Conservation (phyloP, 2,888 invertebrate genomes). For the Eueremaeus valkanovi region DNA sequence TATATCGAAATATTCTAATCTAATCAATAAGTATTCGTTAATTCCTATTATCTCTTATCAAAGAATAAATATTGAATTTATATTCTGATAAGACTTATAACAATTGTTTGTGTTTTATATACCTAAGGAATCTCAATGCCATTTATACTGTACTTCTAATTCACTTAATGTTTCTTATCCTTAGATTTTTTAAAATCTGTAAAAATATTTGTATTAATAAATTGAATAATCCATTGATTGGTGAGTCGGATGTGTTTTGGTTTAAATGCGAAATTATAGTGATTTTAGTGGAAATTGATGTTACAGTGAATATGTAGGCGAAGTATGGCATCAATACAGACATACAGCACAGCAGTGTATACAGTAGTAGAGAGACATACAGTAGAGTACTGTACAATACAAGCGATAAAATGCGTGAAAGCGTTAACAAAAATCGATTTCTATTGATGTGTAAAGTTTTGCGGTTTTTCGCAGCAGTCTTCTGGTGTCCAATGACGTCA, state of each 20-base stretch:
- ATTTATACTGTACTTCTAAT: too few species aligned
- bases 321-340: background rate
- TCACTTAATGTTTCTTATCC: background rate
- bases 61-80: background rate
- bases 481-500: slow-evolving; percentile 22
- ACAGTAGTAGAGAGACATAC: background rate
- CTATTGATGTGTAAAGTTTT: slow-evolving; percentile 16
- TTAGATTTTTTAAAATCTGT: background rate
- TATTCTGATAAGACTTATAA: background rate
- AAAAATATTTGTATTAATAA: too few species aligned
- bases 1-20: too few species aligned
- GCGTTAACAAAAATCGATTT: slow-evolving; percentile 2
- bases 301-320: background rate
- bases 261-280: background rate
- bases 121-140: background rate
- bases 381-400: background rate
- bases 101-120: background rate
- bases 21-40: background rate
- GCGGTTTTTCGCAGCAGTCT: slow-evolving; percentile 13
- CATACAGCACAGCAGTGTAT: background rate
- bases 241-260: too few species aligned
- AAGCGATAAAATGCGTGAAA: slow-evolving; percentile 19
- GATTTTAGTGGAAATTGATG: background rate
- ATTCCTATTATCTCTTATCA: background rate
- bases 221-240: background rate